Conservation (phyloP, 2,888 invertebrate genomes). For the Hofmannophila pseudospretella region DNA sequence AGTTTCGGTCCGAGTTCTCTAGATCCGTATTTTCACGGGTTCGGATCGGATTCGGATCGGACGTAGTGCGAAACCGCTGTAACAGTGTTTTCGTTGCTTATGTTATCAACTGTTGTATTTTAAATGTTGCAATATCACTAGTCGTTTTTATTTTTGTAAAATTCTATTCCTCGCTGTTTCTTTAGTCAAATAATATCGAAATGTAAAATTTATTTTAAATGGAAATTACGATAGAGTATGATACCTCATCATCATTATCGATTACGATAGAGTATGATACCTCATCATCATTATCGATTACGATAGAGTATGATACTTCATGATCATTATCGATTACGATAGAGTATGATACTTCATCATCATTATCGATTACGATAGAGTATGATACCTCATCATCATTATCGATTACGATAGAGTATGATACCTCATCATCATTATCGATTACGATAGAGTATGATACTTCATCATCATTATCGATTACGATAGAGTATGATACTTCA, state of each 20-base stretch:
- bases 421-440: too few relatives aligned
- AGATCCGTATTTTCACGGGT: too few relatives aligned
- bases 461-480: too few relatives aligned
- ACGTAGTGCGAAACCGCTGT: too few relatives aligned
- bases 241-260: too few relatives aligned
- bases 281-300: too few relatives aligned
- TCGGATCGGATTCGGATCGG: too few relatives aligned
- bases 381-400: too few relatives aligned
- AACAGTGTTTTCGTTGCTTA: constrained; percentile 46
- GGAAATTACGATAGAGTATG: background rate
- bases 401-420: background rate
- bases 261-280: background rate
- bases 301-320: background rate
- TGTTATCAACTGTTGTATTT: constrained; percentile 37
- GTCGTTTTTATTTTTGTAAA: constrained; percentile 39
- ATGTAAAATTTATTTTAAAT: constrained; percentile 10
- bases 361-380: background rate
- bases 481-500: background rate
- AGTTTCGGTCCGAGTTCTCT: too few relatives aligned
- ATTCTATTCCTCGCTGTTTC: constrained; percentile 29
- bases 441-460: background rate
- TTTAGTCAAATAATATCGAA: constrained; percentile 20
- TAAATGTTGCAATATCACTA: constrained; percentile 49
- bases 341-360: too few relatives aligned
- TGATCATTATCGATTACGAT: too few relatives aligned